Evolutionary conservation across 2,888 invertebrate genomes (phyloP).

Genomic region (Alviniconcha strummeri): DNA sequence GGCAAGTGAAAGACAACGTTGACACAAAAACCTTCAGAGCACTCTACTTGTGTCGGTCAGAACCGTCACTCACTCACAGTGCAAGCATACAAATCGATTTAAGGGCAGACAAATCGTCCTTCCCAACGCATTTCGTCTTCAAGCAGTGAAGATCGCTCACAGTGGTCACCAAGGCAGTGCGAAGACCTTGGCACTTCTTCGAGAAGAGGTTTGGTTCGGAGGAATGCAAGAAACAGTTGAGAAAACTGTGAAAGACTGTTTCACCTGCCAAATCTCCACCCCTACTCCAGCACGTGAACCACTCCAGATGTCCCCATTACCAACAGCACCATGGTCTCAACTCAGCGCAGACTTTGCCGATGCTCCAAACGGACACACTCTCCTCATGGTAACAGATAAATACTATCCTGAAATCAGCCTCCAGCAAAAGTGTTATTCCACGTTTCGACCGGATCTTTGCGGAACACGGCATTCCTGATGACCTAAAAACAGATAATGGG

Average conservation of each 20-base stretch:
- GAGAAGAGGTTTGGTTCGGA: slow-evolving; percentile 46
- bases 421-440: slow-evolving; percentile 30
- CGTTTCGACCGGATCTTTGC: slow-evolving; percentile 37
- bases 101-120: slow-evolving; percentile 34
- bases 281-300: slow-evolving; percentile 29
- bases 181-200: slow-evolving; percentile 44
- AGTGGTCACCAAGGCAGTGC: slow-evolving; percentile 46
- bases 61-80: slow-evolving; percentile 21
- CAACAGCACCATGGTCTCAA: slow-evolving; percentile 32
- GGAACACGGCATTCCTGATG: slow-evolving; percentile 29
- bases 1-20: neutral
- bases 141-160: slow-evolving; percentile 46
- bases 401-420: slow-evolving; percentile 31
- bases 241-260: slow-evolving; percentile 27
- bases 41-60: slow-evolving; percentile 1
- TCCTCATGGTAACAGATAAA: slow-evolving; percentile 39
- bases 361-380: slow-evolving; percentile 30
- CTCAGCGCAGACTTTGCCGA: slow-evolving; percentile 34
- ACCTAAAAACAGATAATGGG: slow-evolving; percentile 33
- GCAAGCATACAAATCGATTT: slow-evolving; percentile 6
- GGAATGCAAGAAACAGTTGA: slow-evolving; percentile 40
- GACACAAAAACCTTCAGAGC: neutral
- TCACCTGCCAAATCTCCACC: slow-evolving; percentile 36
- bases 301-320: slow-evolving; percentile 34
- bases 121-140: slow-evolving; percentile 33